phyloP scores from a whole-genome alignment of 2,797 vertebrate genomes.

The Adelosebastes latens region DNA sequence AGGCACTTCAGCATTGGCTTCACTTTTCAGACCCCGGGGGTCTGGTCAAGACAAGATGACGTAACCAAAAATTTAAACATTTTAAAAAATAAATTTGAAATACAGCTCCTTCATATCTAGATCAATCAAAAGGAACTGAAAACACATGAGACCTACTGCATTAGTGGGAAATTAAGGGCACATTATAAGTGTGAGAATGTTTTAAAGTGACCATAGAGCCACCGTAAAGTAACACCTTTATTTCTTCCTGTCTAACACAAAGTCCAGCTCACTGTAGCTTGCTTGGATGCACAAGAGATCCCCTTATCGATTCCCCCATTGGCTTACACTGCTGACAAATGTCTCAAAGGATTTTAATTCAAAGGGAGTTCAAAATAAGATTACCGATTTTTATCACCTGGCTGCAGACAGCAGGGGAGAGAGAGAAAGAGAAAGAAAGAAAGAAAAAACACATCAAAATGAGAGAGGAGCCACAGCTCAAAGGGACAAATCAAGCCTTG shows the following conservation, averaged over 20 bases:
- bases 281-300: conserved; percentile 75
- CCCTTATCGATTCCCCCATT: conserved; percentile 76
- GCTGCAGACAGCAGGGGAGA: conserved; percentile 57
- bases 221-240: conserved; percentile 32
- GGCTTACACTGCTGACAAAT: conserved; percentile 80
- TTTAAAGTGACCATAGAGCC: conserved; percentile 3
- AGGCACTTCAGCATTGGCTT: no score
- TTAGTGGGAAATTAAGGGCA: not conserved
- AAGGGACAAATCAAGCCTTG: conserved; percentile 59
- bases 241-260: conserved; percentile 43
- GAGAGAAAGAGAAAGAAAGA: conserved; percentile 11
- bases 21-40: no score
- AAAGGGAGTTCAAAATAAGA: conserved; percentile 82
- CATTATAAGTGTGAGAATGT: not conserved
- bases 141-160: not conserved
- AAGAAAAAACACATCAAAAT: conserved; percentile 59
- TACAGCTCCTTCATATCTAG: not conserved
- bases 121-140: not conserved
- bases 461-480: conserved; percentile 50
- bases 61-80: not conserved
- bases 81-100: not conserved
- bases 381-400: conserved; percentile 84
- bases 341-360: conserved; percentile 84
- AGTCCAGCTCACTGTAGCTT: conserved; percentile 49
- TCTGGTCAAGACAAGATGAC: not conserved